Conservation (phyloP, 2,797 vertebrate genomes). For the Pantherophis alleghaniensis region DNA sequence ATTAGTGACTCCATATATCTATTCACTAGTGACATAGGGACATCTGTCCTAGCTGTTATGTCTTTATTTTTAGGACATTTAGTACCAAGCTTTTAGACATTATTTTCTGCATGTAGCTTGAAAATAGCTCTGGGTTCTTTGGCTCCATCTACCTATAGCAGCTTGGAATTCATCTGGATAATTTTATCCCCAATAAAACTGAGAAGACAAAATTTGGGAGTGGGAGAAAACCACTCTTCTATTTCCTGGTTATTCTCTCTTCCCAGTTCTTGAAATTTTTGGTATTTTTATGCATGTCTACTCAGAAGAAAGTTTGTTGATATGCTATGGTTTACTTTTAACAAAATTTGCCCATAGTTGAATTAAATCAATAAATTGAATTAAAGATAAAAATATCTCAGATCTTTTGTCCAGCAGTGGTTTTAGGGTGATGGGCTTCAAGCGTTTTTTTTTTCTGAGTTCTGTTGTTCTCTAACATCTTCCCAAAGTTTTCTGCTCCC, state of each 20-base stretch:
- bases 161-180: not conserved
- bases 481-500: not conserved
- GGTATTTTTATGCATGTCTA: not conserved
- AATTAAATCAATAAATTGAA: not conserved
- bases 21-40: not conserved
- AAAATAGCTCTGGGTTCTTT: not conserved
- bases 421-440: not conserved
- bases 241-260: not conserved
- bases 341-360: not conserved
- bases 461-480: not conserved
- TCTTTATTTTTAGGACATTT: not conserved
- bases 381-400: not conserved
- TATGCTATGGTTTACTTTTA: not conserved
- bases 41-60: not conserved
- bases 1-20: not conserved
- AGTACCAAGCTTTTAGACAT: not conserved
- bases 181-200: not conserved
- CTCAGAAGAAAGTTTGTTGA: not conserved
- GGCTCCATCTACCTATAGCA: not conserved
- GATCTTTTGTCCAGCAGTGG: not conserved
- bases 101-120: not conserved
- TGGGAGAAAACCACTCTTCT: not conserved
- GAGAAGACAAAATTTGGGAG: not conserved
- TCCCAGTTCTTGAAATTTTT: not conserved
- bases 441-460: not conserved